Percentiles rank a stretch among this genome's conserved stretches.
Evolutionary conservation across 2,888 invertebrate species (phyloP).

Genomic region (Diarsia brunnea): DNA sequence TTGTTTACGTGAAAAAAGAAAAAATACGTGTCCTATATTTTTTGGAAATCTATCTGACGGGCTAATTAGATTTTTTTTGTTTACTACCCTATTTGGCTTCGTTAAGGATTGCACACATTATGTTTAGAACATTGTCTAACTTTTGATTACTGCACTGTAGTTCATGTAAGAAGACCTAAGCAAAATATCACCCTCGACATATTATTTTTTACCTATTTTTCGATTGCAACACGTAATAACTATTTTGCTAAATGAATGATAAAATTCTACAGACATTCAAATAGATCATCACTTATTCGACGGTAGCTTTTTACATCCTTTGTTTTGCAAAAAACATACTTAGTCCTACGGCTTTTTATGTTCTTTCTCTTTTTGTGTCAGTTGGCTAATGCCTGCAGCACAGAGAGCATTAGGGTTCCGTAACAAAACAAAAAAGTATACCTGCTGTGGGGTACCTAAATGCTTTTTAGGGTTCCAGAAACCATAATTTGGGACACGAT

Average conservation of each 20-base stretch:
- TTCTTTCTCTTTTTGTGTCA: slow-evolving; percentile 33
- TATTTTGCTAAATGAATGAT: not conserved
- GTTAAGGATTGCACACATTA: no score
- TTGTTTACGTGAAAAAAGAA: no score
- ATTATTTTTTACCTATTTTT: not conserved
- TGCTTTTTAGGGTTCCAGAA: slow-evolving; percentile 8
- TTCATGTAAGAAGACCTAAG: no score
- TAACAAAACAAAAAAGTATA: slow-evolving; percentile 21
- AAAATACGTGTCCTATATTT: no score
- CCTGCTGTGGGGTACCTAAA: not conserved
- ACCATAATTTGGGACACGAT: slow-evolving; percentile 9
- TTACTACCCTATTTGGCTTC: no score
- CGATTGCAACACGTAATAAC: not conserved
- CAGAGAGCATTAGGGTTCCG: slow-evolving; percentile 36
- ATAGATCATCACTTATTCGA: not conserved
- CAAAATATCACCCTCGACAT: no score
- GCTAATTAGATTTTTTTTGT: no score
- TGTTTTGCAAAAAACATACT: not conserved
- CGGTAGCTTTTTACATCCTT: not conserved
- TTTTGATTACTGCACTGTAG: no score
- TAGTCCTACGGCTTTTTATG: slow-evolving; percentile 8
- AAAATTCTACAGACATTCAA: not conserved
- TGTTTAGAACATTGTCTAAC: no score
- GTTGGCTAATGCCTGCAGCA: slow-evolving; percentile 29
- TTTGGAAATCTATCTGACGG: no score